Evolutionary conservation across 1,140 invertebrate species (phyloP), one percentile per base, ranked within the genome.

Genomic region (Eriosoma lanigerum): DNA sequence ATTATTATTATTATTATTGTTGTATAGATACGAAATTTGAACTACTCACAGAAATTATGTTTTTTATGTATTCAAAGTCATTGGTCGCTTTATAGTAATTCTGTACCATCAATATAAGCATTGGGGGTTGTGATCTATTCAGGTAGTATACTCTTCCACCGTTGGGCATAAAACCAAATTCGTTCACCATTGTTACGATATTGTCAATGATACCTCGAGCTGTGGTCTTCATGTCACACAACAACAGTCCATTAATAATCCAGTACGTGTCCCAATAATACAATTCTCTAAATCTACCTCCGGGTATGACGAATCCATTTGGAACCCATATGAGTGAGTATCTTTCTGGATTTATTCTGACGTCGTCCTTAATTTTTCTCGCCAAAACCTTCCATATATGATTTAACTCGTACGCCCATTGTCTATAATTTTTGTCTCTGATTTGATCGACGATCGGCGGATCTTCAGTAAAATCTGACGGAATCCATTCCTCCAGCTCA

Each of bases 211-310:
- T 92, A 19, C 92, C 92, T 83, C 85, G 88, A 0, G 90, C 92
- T 15, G 93, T 95, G 13, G 88, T 82, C 1, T 85, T 84, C 93
- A 96, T 95, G 82, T 91, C 91, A 73, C 90, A 92, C 15, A 92
- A 84, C 0, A 96, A 85, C 12, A 81, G 15, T 4, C 82, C 82
- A n/a, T 81, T 81, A 4, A 96, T 87, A 10, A 94, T 91, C 94
- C 94, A 96, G 85, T 92, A 96, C 3, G 93, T 93, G 84, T 96
- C 94, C 94, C 94, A 96, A 84, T 96, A 96, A 85, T 96, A 96
- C 66, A 93, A 87, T 84, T 94, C 92, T 85, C 91, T 91, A 84
- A 96, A 97, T 78, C 94, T 87, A 5, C 94, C 94, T 10, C 95
- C 95, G 2, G 95, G 95, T 48, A 96, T 89, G 21, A 96, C 90